Evolutionary conservation across 2,113 vertebrate species (phyloP), one percentile per base, ranked within the genome.

Genomic region (Poeciliopsis retropinna): DNA sequence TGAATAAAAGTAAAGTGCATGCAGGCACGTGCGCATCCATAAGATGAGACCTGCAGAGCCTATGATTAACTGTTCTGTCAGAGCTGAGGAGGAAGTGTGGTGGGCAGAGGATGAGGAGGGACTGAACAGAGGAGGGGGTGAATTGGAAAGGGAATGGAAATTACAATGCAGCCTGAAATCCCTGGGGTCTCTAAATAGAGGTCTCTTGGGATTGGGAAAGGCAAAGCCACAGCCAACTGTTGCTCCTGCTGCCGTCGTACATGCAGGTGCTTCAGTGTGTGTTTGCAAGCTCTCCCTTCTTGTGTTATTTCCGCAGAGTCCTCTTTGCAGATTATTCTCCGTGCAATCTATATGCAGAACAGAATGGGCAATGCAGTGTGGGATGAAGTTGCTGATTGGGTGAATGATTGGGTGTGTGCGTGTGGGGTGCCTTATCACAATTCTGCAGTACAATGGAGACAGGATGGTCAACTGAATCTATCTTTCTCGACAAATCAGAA

Each of bases 1-100:
- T 78, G 70, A 61, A 65, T 73, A 68, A 84, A 90, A 88, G 89
- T 69, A 84, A 90, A 88, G 30, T 60, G 32, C 31, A 29, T 30
- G 47, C 14, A 32, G 44, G 37, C 25, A 31, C 67, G 69, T 19
- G 60, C 47, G 67, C 75, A 75, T 39, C 71, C 62, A 70, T 60
- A 68, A 76, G 84, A 88, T 66, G 87, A 83, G 76, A 88, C 84
- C 89, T 89, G 86, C 80, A 76, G 85, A 91, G 88, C 74, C 73
- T 88, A 82, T 92, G 90, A 93, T 92, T 87, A 92, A 93, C 87
- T 88, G 84, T 87, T 91, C 88, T 90, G 89, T 89, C 92, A 91
- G 78, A 47, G 44, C 44, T 47, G 44, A 87, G 82, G 81, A 87
- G 51, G 22, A 22, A 22, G 51, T 57, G 22, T 57, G 87, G 84